A percentile compares a stretch with the other conserved stretches of the same genome.
These are phyloP conservation scores for Thamnophis elegans DNA, from an alignment of 2,797 vertebrate species.

Conservation along the genomic window DNA sequence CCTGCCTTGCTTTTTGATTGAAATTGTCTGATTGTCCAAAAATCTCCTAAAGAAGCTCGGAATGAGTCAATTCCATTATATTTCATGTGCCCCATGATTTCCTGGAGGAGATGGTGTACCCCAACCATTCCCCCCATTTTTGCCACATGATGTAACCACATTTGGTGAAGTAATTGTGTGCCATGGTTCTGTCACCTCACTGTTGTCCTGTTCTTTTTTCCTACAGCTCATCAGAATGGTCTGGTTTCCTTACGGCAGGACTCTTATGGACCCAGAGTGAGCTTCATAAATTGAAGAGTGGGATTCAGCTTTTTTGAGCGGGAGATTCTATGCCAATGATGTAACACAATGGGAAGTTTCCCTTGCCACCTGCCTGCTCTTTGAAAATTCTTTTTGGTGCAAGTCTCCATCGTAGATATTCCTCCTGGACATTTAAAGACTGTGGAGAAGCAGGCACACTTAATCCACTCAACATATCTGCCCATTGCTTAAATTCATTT, in stretches of 20 bases:
- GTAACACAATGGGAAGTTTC: background rate
- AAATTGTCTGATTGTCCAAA: background rate
- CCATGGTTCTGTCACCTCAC: background rate
- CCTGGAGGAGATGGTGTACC: too few relatives aligned
- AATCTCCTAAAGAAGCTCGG: background rate
- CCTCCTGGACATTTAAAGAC: background rate
- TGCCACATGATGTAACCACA: background rate
- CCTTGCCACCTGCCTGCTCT: background rate
- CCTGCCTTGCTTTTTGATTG: background rate
- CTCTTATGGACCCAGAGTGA: slow-evolving; percentile 75
- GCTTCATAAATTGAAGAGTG: slow-evolving; percentile 74
- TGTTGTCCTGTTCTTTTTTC: slow-evolving; percentile 22
- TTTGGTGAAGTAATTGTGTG: background rate
- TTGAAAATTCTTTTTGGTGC: background rate
- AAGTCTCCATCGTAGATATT: background rate
- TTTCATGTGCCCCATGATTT: background rate
- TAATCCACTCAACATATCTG: background rate
- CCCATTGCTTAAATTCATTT: background rate
- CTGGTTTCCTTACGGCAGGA: slow-evolving; percentile 58
- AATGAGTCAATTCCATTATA: background rate
- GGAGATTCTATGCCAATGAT: background rate
- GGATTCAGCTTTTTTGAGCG: slow-evolving; percentile 74
- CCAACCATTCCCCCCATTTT: too few relatives aligned
- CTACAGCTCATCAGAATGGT: slow-evolving; percentile 53
- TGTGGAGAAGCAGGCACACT: background rate